Evolutionary conservation across 2,113 vertebrate genomes (phyloP), one percentile per base, ranked within the genome.

Genomic region (Lipophrys pholis): DNA sequence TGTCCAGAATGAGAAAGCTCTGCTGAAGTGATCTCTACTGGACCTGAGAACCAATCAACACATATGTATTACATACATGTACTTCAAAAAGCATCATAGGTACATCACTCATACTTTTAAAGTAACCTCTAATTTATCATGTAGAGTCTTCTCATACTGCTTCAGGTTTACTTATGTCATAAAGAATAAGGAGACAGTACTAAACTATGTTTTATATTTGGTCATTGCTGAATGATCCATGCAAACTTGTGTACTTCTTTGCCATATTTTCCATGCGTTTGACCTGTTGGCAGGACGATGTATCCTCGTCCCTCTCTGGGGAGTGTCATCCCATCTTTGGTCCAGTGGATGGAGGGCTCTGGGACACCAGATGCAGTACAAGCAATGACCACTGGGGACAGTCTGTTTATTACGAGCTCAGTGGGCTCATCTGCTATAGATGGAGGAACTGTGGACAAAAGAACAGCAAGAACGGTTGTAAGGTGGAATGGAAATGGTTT

Each of bases 391-490:
- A 95, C 92, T 1, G 96, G 93, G 76, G 95, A 94, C n/a, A 95
- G 83, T 71, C 85, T 96, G 78, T 90, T 97, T 8, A 97, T 95
- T 46, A 96, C 71, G 3, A 99, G 80, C 76, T 99, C 95, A 1
- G 95, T 92, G 48, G 93, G 93, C 86, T 98, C 97, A 84, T 99
- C 98, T 51, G 97, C 97, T 87, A 99, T 96, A 15, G 96, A 96
- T 8, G 98, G 97, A 76, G 97, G 96, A 81, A 99, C 98, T 99
- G 42, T 7, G 21, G 87, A 14, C 55, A n/a, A 39, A 17, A 75
- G 36, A 57, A 17, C 0, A 55, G 35, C 7, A 17, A 70, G 12
- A 78, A 11, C 14, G 43, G 42, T 36, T 8, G 21, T 15, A 15
- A 5, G 6, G 5, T 10, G n/a, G 30, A 40, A 41, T 8, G 3